Base-by-base conservation (phyloP, 2,888 invertebrate species). In the Drosophila atripex region DNA sequence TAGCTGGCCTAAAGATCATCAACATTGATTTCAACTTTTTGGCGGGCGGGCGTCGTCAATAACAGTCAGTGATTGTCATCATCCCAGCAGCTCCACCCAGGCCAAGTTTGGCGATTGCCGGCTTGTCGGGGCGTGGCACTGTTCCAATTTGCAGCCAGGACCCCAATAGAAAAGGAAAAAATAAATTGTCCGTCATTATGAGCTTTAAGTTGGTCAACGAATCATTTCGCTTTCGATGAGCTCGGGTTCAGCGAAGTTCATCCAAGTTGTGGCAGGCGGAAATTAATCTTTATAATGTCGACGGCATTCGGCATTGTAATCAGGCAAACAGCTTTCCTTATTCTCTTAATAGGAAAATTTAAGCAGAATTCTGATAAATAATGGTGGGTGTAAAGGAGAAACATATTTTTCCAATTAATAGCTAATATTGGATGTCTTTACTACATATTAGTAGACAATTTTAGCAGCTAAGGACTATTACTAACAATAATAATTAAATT, bases 181-280 rank as follows among this genome's bases (percentile, higher is more conserved):
- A 87, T 85, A 82, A 87, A 87, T 82, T 82, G 82, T 78, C 28
- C 68, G 76, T 78, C 86, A 82, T 87, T 85, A 85, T 49, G 47
- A 61, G 70, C 61, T 68, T 61, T 85, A 65, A 71, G 76, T 72
- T 82, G 73, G 71, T 58, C 70, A 58, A 66, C 64, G 64, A 54
- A 66, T 64, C 68, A 66, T 64, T 64, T 46, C 45, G 54, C 68
- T 53, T 38, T 46, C 64, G 45, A 64, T 66, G 64, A 46, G 68
- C 30, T 45, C 35, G 25, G 32, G 32, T 63, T 61, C 52, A 30
- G 25, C 9, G 35, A 45, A 65, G 63, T 63, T 63, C 35, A 30
- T 14, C 35, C 11, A 45, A 38, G 35, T 54, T 45, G 23, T n/a
- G 54, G 64, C 54, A 38, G 30, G 9, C 35, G 28, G 54, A 64